phyloP scores from a whole-genome alignment of 2,113 vertebrate genomes.

The Herpetotheres cachinnans region DNA sequence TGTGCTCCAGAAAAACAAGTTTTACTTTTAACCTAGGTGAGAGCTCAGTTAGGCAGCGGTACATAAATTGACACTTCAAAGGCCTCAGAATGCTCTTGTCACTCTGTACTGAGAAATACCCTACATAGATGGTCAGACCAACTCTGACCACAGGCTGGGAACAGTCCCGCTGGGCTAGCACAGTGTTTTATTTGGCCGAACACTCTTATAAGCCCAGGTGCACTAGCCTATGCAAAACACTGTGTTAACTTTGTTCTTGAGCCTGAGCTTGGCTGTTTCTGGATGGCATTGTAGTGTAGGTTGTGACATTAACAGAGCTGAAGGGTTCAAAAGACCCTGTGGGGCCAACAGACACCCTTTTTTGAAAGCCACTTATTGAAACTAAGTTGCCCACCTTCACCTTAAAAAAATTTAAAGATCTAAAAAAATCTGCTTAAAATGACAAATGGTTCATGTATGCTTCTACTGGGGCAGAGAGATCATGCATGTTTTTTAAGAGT shows the following conservation, averaged over 20 bases:
- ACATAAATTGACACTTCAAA: neutral
- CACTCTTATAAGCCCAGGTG: neutral
- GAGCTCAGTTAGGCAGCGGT: neutral
- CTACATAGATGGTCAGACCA: neutral
- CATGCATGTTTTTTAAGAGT: neutral
- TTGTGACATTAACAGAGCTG: neutral
- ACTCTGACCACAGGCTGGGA: neutral
- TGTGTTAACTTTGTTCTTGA: neutral
- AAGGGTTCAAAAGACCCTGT: neutral
- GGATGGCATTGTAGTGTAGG: neutral
- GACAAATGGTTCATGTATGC: neutral
- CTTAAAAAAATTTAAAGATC: neutral
- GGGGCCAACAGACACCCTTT: neutral
- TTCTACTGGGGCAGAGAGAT: neutral
- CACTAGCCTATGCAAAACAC: neutral
- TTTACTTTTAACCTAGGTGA: neutral
- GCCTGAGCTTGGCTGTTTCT: neutral
- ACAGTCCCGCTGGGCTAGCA: neutral
- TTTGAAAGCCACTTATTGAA: neutral
- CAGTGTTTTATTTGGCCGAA: neutral
- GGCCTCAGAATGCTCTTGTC: neutral
- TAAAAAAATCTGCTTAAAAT: neutral
- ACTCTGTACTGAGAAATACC: rapidly evolving
- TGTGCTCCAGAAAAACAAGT: neutral
- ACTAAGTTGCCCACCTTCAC: neutral